Evolutionary conservation across 2,113 vertebrate genomes (phyloP).

Genomic region (Opisthocomus hoazin): DNA sequence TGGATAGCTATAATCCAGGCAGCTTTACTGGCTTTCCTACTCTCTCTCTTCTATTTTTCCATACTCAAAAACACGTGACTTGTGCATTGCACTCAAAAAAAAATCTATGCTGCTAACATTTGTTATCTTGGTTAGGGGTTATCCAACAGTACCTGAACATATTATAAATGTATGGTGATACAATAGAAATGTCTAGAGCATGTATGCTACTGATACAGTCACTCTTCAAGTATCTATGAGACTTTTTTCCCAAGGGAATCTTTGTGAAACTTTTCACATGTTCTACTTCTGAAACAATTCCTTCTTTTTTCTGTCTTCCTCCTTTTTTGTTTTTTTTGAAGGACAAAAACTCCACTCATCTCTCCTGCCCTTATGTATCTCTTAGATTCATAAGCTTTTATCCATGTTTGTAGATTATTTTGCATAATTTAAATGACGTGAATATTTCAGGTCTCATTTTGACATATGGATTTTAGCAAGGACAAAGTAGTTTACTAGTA

Average conservation of each 20-base stretch:
- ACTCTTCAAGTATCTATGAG: neutral
- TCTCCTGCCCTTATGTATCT: neutral
- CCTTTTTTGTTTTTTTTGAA: neutral
- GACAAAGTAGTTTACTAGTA: neutral
- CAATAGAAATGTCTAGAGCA: neutral
- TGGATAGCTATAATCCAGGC: neutral
- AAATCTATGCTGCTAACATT: neutral
- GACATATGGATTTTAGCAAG: neutral
- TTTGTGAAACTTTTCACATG: neutral
- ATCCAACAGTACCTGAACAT: neutral
- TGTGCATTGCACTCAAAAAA: neutral
- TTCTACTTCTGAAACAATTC: neutral
- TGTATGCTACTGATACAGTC: neutral
- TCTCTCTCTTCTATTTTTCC: neutral
- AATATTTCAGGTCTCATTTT: constrained; percentile 21
- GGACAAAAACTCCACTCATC: neutral
- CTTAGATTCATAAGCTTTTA: neutral
- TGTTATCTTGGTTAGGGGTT: neutral
- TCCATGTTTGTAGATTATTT: neutral
- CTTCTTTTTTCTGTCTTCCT: neutral
- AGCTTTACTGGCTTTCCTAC: neutral
- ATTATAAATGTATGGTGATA: neutral
- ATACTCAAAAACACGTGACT: neutral
- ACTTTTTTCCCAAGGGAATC: neutral
- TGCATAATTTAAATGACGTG: constrained; percentile 36